Percentiles rank a stretch among this genome's conserved stretches.
Conservation (phyloP, 2,888 invertebrate genomes). For the Epinotia nisella region DNA sequence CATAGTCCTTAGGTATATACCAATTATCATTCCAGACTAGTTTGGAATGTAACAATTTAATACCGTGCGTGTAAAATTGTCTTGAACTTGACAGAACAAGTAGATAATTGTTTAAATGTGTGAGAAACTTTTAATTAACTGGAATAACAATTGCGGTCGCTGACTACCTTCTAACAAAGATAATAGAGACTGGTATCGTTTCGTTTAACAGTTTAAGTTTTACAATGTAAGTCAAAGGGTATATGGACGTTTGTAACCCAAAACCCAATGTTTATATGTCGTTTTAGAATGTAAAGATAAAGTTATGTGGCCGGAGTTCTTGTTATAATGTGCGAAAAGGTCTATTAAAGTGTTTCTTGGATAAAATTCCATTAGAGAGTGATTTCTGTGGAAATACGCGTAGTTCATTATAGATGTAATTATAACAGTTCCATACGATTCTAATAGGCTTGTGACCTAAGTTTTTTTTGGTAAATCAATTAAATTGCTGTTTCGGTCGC, state of each 20-base stretch:
- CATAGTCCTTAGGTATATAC: slow-evolving; percentile 4
- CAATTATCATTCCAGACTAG: slow-evolving; percentile 18
- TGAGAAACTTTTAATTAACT: slow-evolving; percentile 41
- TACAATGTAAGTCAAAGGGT: neutral
- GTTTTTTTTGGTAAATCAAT: no score
- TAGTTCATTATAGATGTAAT: slow-evolving; percentile 15
- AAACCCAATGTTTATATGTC: neutral
- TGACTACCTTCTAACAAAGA: slow-evolving; percentile 1
- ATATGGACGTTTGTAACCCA: neutral
- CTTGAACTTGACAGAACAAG: slow-evolving; percentile 23
- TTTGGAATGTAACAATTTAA: slow-evolving; percentile 33
- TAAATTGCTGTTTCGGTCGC: no score
- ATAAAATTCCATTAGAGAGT: slow-evolving; percentile 28
- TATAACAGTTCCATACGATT: neutral
- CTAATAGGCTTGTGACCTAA: no score
- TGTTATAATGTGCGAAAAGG: slow-evolving; percentile 36
- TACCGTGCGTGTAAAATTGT: slow-evolving; percentile 25
- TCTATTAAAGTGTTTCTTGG: slow-evolving; percentile 37
- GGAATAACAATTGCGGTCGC: neutral
- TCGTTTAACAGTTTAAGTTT: no score
- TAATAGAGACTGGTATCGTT: neutral
- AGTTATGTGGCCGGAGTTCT: neutral
- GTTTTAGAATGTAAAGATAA: neutral
- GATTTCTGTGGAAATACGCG: slow-evolving; percentile 21
- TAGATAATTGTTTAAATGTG: slow-evolving; percentile 38